A percentile compares a stretch with the other conserved stretches of the same genome.
Conservation (phyloP, 1,140 invertebrate species). For the Philopotamus ludificatus region DNA sequence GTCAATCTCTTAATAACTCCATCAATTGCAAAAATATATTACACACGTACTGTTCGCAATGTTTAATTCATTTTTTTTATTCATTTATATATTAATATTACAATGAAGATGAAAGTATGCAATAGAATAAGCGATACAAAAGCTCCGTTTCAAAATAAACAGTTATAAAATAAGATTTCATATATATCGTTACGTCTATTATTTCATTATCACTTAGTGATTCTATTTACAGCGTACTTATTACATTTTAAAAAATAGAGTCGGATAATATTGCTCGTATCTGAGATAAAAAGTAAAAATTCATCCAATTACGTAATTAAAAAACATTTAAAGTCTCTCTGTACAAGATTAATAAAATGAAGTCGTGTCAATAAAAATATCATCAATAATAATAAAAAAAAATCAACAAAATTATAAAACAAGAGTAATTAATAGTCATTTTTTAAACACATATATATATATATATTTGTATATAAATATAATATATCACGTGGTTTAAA, state of each 20-base stretch:
- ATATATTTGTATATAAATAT: not conserved
- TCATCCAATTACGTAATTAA: not conserved
- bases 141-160: constrained; percentile 38
- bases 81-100: too few relatives aligned
- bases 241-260: constrained; percentile 31
- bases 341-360: constrained; percentile 1
- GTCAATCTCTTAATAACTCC: not conserved
- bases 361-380: not conserved
- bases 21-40: not conserved
- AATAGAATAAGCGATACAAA: constrained; percentile 13
- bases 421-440: not conserved
- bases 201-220: constrained; percentile 34
- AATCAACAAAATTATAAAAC: not conserved
- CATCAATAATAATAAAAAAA: not conserved
- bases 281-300: constrained; percentile 28
- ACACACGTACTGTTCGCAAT: not conserved
- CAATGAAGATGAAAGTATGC: not conserved
- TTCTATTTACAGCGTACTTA: constrained; percentile 35
- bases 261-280: constrained; percentile 27
- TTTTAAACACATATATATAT: not conserved
- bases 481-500: too few relatives aligned
- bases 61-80: not conserved
- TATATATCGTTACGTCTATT: constrained; percentile 36
- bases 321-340: not conserved
- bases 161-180: constrained; percentile 39